These are phyloP conservation scores for Atherinomorus stipes DNA, from an alignment of 2,113 vertebrate genomes.

Conservation along the genomic window DNA sequence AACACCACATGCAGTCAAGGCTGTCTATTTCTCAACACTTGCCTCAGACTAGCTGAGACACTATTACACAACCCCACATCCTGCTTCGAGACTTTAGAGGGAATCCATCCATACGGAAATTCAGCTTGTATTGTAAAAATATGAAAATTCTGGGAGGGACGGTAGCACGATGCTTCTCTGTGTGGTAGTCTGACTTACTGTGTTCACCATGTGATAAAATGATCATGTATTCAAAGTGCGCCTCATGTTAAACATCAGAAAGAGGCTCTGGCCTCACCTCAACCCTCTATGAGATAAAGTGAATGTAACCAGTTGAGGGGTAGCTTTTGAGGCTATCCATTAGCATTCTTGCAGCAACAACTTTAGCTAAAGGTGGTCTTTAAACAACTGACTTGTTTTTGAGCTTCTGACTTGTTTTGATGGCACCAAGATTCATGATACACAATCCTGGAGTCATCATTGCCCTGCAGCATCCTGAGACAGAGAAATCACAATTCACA, in stretches of 20 bases:
- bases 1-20: conserved; percentile 26
- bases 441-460: no score
- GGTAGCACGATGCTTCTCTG: not conserved
- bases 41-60: conserved; percentile 7
- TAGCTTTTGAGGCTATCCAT: no score
- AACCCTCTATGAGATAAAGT: not conserved
- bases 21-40: conserved; percentile 44
- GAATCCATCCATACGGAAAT: not conserved
- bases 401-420: no score
- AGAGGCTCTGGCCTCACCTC: not conserved
- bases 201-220: not conserved
- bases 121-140: not conserved
- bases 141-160: no score
- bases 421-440: no score
- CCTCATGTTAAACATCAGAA: no score
- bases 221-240: not conserved
- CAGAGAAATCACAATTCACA: no score
- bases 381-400: no score
- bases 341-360: no score
- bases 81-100: not conserved
- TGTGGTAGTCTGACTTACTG: not conserved
- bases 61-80: conserved; percentile 32
- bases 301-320: no score
- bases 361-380: no score
- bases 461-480: no score